Evolutionary conservation across 2,888 invertebrate species (phyloP).

Genomic region (Epistrophe grossulariae): DNA sequence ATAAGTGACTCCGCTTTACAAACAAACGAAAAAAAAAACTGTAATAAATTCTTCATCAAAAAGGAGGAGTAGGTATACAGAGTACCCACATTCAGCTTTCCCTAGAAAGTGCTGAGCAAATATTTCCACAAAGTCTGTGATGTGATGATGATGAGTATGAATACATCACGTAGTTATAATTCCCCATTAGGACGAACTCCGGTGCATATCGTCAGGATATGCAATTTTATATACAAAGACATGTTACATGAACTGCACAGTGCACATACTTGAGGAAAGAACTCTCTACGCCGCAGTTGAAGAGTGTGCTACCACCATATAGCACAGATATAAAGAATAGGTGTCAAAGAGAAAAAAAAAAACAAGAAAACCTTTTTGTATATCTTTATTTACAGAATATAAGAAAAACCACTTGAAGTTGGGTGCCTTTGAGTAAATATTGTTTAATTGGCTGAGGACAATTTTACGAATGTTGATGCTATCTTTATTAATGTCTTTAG

Average conservation of each 20-base stretch:
- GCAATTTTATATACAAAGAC: conserved; percentile 31
- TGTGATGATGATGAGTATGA: conserved; percentile 34
- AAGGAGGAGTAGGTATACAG: background rate
- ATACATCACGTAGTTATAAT: conserved; percentile 35
- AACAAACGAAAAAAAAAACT: too few relatives aligned
- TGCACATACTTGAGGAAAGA: background rate
- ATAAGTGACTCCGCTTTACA: conserved; percentile 59
- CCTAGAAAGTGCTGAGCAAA: conserved; percentile 64
- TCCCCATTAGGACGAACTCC: background rate
- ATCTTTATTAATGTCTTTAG: conserved; percentile 38
- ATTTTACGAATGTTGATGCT: conserved; percentile 51
- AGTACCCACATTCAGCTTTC: conserved; percentile 30
- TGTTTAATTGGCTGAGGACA: conserved; percentile 74
- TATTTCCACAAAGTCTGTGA: conserved; percentile 66
- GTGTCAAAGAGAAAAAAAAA: conserved; percentile 60
- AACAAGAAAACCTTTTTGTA: conserved; percentile 1
- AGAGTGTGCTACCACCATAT: background rate
- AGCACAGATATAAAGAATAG: conserved; percentile 26
- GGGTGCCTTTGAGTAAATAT: conserved; percentile 69
- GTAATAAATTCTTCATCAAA: conserved; percentile 64
- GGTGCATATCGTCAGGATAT: background rate
- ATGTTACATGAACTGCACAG: conserved; percentile 17
- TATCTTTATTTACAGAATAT: conserved; percentile 29
- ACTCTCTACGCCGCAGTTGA: conserved; percentile 9
- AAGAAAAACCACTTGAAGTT: conserved; percentile 59